A percentile compares a stretch with the other conserved stretches of the same genome.
phyloP scores from a whole-genome alignment of 2,797 vertebrate species.

The Monodelphis domestica region DNA sequence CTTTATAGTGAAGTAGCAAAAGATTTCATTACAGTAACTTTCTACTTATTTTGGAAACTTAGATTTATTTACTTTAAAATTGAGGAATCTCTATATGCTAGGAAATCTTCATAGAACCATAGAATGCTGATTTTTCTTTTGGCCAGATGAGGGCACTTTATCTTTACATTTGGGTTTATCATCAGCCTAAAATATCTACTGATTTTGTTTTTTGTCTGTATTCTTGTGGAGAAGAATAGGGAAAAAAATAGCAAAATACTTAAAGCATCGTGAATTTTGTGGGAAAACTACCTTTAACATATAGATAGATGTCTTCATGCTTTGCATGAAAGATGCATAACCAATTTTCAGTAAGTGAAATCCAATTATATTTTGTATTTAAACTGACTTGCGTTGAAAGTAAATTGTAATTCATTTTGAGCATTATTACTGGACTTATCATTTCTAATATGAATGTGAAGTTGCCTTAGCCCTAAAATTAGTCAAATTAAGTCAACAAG shows the following conservation, averaged over 20 bases:
- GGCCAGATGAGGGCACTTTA: slow-evolving; percentile 77
- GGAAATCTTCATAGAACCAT: background rate
- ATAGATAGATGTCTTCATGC: background rate
- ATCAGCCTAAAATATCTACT: slow-evolving; percentile 33
- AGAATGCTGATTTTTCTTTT: slow-evolving; percentile 56
- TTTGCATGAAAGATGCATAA: background rate
- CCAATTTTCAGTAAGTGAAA: slow-evolving; percentile 42
- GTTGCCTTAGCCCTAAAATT: background rate
- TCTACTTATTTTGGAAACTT: background rate
- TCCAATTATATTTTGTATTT: background rate
- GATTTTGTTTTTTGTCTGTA: slow-evolving; percentile 45
- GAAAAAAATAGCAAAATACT: slow-evolving; percentile 48
- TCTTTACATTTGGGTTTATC: slow-evolving; percentile 63
- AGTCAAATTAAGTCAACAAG: background rate
- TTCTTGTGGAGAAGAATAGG: background rate
- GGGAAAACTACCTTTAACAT: background rate
- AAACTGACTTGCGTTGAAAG: slow-evolving; percentile 36
- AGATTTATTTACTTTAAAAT: slow-evolving; percentile 22
- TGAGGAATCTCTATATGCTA: slow-evolving; percentile 7
- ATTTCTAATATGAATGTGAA: background rate
- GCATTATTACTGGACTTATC: background rate
- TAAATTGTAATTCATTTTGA: slow-evolving; percentile 36
- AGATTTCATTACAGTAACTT: background rate
- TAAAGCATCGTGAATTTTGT: background rate
- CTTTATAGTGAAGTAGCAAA: slow-evolving; percentile 29